Evolutionary conservation across 2,113 vertebrate species (phyloP).

Genomic region (Accipiter cooperii): DNA sequence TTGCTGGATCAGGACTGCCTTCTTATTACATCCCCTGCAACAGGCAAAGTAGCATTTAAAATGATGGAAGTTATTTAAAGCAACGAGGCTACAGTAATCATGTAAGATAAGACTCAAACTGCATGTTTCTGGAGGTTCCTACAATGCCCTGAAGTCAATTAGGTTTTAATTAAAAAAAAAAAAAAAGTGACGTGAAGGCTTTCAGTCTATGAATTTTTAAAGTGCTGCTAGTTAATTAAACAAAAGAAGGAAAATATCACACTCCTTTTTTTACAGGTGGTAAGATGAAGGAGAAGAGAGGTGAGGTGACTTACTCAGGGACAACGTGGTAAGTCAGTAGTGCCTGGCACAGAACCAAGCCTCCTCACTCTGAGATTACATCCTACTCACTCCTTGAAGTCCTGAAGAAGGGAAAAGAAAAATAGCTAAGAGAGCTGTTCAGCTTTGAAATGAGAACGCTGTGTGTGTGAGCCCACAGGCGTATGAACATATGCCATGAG

Average conservation of each 20-base stretch:
- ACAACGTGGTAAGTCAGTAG: neutral
- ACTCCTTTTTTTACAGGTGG: constrained; percentile 10
- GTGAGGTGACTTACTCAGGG: constrained; percentile 45
- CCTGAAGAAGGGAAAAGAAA: constrained; percentile 49
- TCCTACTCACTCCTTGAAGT: constrained; percentile 53
- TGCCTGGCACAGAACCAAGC: constrained; percentile 41
- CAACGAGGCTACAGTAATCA: neutral
- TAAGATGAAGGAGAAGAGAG: constrained; percentile 17
- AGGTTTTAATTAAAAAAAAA: constrained; percentile 43
- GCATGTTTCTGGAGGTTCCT: constrained; percentile 31
- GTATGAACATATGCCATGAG: constrained; percentile 42
- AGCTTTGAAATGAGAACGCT: constrained; percentile 27
- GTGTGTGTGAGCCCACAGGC: constrained; percentile 37
- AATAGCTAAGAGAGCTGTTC: constrained; percentile 40
- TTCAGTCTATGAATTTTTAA: constrained; percentile 46
- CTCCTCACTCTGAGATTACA: constrained; percentile 43
- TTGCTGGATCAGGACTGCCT: neutral
- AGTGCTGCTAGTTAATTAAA: neutral
- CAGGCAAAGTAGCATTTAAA: neutral
- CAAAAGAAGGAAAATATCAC: constrained; percentile 28
- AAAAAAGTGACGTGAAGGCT: neutral
- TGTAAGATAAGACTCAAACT: constrained; percentile 23
- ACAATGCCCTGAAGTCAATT: constrained; percentile 45
- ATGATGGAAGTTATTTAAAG: neutral
- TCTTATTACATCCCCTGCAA: neutral